A percentile compares a stretch with the other conserved stretches of the same genome.
Conservation (phyloP, 2,888 invertebrate genomes). For the Andrena fulva region DNA sequence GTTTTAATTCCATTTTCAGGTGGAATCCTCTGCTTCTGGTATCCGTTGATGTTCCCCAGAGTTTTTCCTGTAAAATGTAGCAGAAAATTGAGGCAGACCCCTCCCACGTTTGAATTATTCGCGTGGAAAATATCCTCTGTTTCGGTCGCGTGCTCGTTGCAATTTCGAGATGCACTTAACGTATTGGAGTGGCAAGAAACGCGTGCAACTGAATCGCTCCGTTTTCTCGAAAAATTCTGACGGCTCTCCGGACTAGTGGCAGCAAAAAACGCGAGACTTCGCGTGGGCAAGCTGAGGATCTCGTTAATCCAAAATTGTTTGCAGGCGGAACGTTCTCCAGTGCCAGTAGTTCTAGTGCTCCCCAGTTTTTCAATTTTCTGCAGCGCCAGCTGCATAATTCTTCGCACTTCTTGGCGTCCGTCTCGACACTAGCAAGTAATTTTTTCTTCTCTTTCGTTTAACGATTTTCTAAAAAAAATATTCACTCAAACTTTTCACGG, state of each 20-base stretch:
- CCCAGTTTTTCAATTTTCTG: too few relatives aligned
- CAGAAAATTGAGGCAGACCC: neutral
- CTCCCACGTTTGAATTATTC: conserved; percentile 1
- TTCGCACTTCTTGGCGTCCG: too few relatives aligned
- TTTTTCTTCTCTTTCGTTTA: too few relatives aligned
- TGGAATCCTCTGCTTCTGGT: too few relatives aligned
- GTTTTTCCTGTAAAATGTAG: neutral
- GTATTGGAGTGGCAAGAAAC: conserved; percentile 5
- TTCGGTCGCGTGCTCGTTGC: conserved; percentile 1
- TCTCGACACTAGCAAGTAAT: too few relatives aligned
- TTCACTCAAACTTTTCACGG: too few relatives aligned
- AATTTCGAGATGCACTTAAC: conserved; percentile 22
- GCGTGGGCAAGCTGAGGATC: neutral
- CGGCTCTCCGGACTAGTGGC: neutral
- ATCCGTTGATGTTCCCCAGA: too few relatives aligned
- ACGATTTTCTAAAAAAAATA: too few relatives aligned
- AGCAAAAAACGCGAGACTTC: conserved; percentile 1
- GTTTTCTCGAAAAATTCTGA: neutral
- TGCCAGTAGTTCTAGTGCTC: neutral
- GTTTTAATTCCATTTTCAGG: too few relatives aligned
- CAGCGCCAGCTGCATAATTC: too few relatives aligned
- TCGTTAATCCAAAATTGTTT: neutral
- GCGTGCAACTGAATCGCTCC: conserved; percentile 6
- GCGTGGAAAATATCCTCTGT: neutral
- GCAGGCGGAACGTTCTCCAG: neutral